These are phyloP conservation scores for Eulemur albifrons DNA, from an alignment of 2,797 vertebrate genomes.

Conservation along the genomic window DNA sequence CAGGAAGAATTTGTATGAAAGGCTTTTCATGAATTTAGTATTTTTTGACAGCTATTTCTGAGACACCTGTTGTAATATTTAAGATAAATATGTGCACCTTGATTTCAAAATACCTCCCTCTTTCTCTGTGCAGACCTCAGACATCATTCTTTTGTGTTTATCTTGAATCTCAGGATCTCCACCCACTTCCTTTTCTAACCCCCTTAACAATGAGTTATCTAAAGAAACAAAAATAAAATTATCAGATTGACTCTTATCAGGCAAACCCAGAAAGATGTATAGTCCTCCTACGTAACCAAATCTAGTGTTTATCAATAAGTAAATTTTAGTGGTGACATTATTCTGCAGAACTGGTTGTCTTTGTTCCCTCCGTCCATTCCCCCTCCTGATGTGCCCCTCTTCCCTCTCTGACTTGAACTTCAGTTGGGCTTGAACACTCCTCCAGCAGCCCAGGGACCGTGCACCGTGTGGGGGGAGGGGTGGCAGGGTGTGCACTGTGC, in stretches of 20 bases:
- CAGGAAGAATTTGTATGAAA: not conserved
- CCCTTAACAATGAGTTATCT: not conserved
- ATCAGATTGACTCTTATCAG: not conserved
- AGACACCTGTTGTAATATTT: not conserved
- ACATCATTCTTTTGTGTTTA: not conserved
- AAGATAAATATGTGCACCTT: not conserved
- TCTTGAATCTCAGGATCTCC: not conserved
- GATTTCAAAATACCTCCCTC: not conserved
- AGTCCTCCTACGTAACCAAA: not conserved
- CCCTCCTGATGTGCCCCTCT: not conserved
- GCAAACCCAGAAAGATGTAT: not conserved
- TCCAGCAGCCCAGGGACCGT: not conserved
- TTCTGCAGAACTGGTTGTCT: not conserved
- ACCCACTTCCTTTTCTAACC: not conserved
- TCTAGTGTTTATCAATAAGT: not conserved
- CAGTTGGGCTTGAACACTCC: not conserved
- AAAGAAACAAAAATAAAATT: not conserved
- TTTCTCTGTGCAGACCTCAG: not conserved
- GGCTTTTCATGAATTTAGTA: not conserved
- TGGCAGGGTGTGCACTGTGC: not conserved
- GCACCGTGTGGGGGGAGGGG: accelerated
- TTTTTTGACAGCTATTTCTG: not conserved
- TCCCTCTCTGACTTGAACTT: not conserved
- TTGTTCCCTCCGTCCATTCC: not conserved
- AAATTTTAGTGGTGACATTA: not conserved